Conservation (phyloP, 2,113 vertebrate genomes). For the Caretta caretta region DNA sequence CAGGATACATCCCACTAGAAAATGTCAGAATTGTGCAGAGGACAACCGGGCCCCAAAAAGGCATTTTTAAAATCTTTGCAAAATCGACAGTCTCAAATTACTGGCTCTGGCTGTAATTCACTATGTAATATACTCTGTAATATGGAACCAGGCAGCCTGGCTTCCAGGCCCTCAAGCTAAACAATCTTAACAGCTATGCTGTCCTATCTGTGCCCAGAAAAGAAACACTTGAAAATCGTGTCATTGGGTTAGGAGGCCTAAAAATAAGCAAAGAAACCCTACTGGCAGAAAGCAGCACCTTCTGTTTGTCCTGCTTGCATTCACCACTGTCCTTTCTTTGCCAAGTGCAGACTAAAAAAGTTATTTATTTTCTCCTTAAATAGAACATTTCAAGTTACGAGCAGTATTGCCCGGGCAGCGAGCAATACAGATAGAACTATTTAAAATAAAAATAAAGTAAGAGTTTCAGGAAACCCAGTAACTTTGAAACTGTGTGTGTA, state of each 20-base stretch:
- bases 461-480: neutral
- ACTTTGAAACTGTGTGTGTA: rapidly evolving
- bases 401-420: neutral
- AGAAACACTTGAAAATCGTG: rapidly evolving
- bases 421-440: neutral
- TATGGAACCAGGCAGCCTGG: rapidly evolving
- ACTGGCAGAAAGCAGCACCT: neutral
- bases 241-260: rapidly evolving
- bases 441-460: neutral
- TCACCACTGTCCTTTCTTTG: neutral
- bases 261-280: rapidly evolving
- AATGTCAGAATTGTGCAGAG: rapidly evolving
- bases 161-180: neutral
- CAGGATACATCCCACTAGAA: neutral
- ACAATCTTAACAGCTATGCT: rapidly evolving
- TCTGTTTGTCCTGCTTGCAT: neutral
- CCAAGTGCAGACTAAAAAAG: neutral
- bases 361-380: neutral
- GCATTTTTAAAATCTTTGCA: neutral
- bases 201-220: neutral
- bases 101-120: neutral
- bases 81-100: neutral
- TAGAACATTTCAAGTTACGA: neutral
- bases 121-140: rapidly evolving
- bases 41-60: neutral